Evolutionary conservation across 2,113 vertebrate genomes (phyloP).

Genomic region (Neodontobutis hainanensis): DNA sequence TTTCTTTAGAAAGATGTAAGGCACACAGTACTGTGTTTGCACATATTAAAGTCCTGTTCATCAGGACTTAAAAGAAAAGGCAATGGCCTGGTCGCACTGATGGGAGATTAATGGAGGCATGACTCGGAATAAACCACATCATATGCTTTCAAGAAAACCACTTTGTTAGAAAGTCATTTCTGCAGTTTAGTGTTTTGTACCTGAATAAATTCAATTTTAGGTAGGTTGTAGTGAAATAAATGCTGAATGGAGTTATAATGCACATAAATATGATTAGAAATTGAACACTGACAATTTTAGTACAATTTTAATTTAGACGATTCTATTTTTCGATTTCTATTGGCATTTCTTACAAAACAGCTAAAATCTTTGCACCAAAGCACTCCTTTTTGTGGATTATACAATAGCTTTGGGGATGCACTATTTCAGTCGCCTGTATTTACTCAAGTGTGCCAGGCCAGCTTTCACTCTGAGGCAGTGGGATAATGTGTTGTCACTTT

Average conservation of each 20-base stretch:
- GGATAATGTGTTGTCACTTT: slow-evolving; percentile 52
- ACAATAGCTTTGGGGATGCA: slow-evolving; percentile 13
- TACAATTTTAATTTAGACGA: no score
- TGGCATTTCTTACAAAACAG: no score
- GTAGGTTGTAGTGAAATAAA: no score
- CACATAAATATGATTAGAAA: no score
- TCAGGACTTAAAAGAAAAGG: slow-evolving; percentile 26
- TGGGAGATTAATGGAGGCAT: slow-evolving; percentile 44
- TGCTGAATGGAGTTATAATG: no score
- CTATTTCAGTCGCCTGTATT: slow-evolving; percentile 20
- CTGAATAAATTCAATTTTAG: background rate
- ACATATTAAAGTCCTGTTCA: slow-evolving; percentile 54
- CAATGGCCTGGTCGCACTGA: slow-evolving; percentile 25
- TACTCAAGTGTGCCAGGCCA: slow-evolving; percentile 24
- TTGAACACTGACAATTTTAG: no score
- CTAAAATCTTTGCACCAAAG: slow-evolving; percentile 31
- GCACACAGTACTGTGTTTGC: slow-evolving; percentile 47
- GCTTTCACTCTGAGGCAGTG: slow-evolving; percentile 36
- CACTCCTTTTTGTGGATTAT: slow-evolving; percentile 25
- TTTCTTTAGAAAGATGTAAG: slow-evolving; percentile 35
- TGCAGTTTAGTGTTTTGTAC: slow-evolving; percentile 21
- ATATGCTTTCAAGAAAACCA: slow-evolving; percentile 29
- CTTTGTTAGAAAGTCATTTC: slow-evolving; percentile 22
- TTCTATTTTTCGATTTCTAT: no score
- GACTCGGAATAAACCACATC: slow-evolving; percentile 28